Evolutionary conservation across 1,140 invertebrate species (phyloP), one percentile per base, ranked within the genome.

Genomic region (Hyposmocoma kahamanoa): DNA sequence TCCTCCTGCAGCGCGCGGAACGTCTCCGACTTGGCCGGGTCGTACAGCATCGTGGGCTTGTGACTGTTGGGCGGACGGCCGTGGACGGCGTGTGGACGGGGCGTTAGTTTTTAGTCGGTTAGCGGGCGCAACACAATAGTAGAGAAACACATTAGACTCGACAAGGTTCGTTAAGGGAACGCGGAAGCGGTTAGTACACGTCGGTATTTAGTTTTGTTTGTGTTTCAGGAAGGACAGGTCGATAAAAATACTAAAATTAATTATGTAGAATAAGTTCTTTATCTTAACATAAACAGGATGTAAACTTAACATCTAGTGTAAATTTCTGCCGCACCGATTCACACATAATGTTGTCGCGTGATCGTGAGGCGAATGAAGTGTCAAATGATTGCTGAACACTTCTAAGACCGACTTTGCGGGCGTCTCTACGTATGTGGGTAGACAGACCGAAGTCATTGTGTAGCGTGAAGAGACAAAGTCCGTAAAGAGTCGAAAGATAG

Each of bases 11-110:
- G 89, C 63, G 92, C 93, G 87, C 92, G 93, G 89, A 91, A 95
- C 19, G 94, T 94, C 77, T 95, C 94, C 72, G 93, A 95, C 85
- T 93, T 92, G 76, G 92, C 91, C 56, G 94, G 94, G 88, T 95
- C 93, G 87, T 92, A 95, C 66, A 90, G 90, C 62, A 91, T 81
- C 59, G 92, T 91, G 84, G 90, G 91, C 90, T 91, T 93, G 81
- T 88, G 87, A 69, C 88, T 78, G 70, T 53, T 15, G 32, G 34
- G 46, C 36, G 47, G 45, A 41, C 47, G 38, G 48, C 24, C 42
- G 22, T 17, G 24, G 20, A 42, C 42, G 47, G 49, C 41, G 44
- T 30, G 19, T 20, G 53, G 68, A 60, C 55, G 58, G 67, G 69
- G 50, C 65, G 72, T 81, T 78, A 81, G 73, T 69, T 54, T 73